Evolutionary conservation across 2,888 invertebrate species (phyloP), one percentile per base, ranked within the genome.

Genomic region (Ornithoptera priamus): DNA sequence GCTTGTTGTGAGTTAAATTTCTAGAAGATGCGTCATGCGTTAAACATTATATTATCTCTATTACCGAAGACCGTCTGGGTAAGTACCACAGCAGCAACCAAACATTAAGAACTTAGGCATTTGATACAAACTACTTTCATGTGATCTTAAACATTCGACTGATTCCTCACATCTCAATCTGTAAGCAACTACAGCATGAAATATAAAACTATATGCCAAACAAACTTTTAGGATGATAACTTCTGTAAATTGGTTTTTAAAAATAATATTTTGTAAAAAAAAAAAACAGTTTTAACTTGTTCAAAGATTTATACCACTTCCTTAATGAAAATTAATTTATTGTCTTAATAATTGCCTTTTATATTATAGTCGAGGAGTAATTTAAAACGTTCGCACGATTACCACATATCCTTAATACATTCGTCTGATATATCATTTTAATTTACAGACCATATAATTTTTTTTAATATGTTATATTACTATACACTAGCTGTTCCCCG

Each of bases 1-100:
- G 53, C 64, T 68, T 63, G 73, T 69, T 71, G 64, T 36, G 69
- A 56, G 65, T 69, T 68, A 30, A 71, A 58, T 72, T 72, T 66
- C 61, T 50, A 67, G 68, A 69, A 67, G 36, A 36, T 74, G 72
- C 71, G 73, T 74, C 73, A 74, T 66, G 57, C 30, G 57, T 64
- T 71, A 12, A 15, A 15, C 15, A 2, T 15, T 63, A 67, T 61
- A 66, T 66, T 62, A 59, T 62, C 67, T 53, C 24, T 22, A 30
- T 59, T 64, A 7, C 53, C 7, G 53, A 6, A n/a, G 7, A 53
- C 18, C 53, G n/a, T n/a, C 0, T 53, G 2, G 7, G 18, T 53
- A 53, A 53, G 7, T 53, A n/a, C 5, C 5, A 53, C n/a, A 5
- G 53, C 15, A 50, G 18, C 17, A 50, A 1, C 5, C 15, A 50